Evolutionary conservation across 37 sponge, comb jelly and placozoan genomes (phyloP).

Genomic region (Chondrilla cf. caribensis): DNA sequence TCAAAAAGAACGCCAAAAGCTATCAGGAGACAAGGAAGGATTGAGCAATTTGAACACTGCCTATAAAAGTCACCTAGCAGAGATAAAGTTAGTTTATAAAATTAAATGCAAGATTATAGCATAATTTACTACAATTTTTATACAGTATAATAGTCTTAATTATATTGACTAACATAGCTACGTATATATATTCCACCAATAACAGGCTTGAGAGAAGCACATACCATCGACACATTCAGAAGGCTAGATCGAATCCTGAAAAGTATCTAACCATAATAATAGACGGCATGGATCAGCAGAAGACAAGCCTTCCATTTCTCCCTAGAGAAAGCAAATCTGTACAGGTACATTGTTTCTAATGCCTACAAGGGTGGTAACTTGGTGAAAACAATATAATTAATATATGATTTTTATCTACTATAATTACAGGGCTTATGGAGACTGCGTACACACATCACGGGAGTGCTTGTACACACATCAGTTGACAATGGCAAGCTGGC

Average conservation of each 20-base stretch:
- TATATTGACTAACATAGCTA: no score
- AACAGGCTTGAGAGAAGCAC: not conserved
- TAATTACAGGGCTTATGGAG: constrained; percentile 27
- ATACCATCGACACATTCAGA: not conserved
- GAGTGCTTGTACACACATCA: constrained; percentile 22
- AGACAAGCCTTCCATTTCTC: not conserved
- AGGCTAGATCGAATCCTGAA: not conserved
- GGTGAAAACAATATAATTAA: no score
- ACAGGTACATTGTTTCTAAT: not conserved
- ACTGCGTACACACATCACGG: constrained; percentile 45
- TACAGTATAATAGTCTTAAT: no score
- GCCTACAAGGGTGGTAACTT: no score
- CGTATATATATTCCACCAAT: no score
- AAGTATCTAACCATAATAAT: not conserved
- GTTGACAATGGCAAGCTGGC: constrained; percentile 12
- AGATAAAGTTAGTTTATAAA: not conserved
- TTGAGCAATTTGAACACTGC: not conserved
- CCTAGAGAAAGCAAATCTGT: constrained; percentile 1
- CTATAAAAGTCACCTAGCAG: not conserved
- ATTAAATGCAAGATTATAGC: not conserved
- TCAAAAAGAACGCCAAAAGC: not conserved
- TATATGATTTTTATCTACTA: not conserved
- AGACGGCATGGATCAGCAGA: not conserved
- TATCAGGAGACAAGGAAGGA: not conserved
- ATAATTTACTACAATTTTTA: not conserved